Evolutionary conservation across 2,113 vertebrate species (phyloP), one percentile per base, ranked within the genome.

Genomic region (Corvus cornix): DNA sequence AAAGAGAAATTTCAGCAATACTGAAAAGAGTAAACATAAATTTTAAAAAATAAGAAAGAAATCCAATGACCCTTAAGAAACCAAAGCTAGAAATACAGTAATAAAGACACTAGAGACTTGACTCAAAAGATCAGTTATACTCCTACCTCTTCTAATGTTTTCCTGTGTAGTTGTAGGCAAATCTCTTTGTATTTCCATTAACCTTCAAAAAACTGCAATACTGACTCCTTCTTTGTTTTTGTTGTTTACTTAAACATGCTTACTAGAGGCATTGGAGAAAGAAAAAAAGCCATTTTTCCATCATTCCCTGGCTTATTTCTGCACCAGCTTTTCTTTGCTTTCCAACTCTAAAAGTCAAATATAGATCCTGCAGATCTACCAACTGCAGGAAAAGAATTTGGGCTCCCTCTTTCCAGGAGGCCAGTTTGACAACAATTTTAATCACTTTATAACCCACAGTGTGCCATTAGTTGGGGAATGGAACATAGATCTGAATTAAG

Each of bases 401-500:
- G 64, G 37, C 52, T 89, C 60, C 39, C 43, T 93, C 90, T 81
- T 96, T 95, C 72, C 85, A 86, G 95, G 92, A 96, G 91, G 69
- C 74, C 87, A 80, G 64, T 95, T 96, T 96, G 87, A 94, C 93
- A 96, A 95, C 64, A 90, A 35, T 90, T 93, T 91, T 90, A 96
- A 96, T 96, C 95, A 90, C 79, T 97, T 93, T 77, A 52, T 92
- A 96, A 90, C 83, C 90, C 85, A 81, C 80, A 60, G 60, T 90
- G 93, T 92, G 76, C 85, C 88, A 89, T 96, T 96, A 96, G 76
- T 74, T 92, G 88, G 41, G 64, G 48, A 94, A 89, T 19, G 60
- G 60, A 92, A 89, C 95, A 94, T 92, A 96, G 79, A 96, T 97
- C 89, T 96, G 90, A 94, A 92, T 97, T 95, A 96, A 92, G 92